Evolutionary conservation across 1,140 invertebrate species (phyloP), one percentile per base, ranked within the genome.

Genomic region (Sarcophaga bullata): DNA sequence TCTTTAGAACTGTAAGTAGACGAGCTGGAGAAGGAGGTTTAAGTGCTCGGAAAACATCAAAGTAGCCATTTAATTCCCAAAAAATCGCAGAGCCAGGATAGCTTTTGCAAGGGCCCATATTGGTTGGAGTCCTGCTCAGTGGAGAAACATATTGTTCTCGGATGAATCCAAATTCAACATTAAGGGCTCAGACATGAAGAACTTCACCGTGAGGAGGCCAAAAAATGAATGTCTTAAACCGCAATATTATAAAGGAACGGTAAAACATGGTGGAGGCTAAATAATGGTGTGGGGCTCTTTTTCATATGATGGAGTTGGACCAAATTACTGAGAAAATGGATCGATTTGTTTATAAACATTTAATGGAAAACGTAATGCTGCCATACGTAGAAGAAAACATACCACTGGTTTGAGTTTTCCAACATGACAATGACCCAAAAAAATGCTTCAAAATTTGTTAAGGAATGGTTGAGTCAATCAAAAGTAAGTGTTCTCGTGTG

Each of bases 161-260:
- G 68, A 19, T 72, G 17, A 72, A 72, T 72, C 68, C 25, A 72
- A 72, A 72, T 72, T 72, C 25, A 72, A 72, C 10, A 72, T 72
- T 25, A 72, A 72, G 25, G 68, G 68, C 68, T 54, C 52, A 54
- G 52, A 54, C 15, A 72, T 72, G 68, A 72, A 72, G 25, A 72
- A 72, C 10, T 72, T 72, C 6, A 72, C 68, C 7, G 68, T 72
- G 25, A 72, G n/a, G n/a, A n/a, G 68, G 10, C 68, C 10, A 72
- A 7, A 72, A 72, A 72, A 72, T 72, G 68, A 72, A 37, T 6
- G 68, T 8, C 17, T 72, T 72, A 72, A 72, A 11, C 68, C 68
- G 8, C 68, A 72, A 37, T 72, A 72, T 72, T 19, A 6, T 37
- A 72, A 72, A 72, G 68, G 17, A 8, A n/a, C n/a, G 10, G 19